These are phyloP conservation scores for Melierax canorus DNA, from an alignment of 2,113 vertebrate species.

Conservation along the genomic window DNA sequence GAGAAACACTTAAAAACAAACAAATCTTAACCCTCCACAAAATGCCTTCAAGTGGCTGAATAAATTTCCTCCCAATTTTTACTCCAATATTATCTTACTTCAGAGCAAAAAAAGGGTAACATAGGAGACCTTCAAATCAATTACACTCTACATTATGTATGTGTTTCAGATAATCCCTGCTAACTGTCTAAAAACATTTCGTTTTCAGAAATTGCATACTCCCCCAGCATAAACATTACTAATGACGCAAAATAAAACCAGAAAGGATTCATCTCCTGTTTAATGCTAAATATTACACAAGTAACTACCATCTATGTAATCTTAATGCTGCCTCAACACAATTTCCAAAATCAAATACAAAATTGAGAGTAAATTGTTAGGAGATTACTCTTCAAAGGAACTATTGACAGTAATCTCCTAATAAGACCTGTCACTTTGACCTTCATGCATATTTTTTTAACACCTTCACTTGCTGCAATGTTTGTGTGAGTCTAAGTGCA, in stretches of 20 bases:
- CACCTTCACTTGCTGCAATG: conserved; percentile 1
- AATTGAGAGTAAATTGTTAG: conserved; percentile 48
- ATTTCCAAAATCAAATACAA: not conserved
- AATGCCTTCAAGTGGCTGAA: conserved; percentile 14
- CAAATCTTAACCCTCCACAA: not conserved
- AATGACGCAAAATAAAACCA: conserved; percentile 24
- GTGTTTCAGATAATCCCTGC: conserved; percentile 11
- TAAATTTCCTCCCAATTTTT: conserved; percentile 10
- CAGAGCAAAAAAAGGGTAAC: not conserved
- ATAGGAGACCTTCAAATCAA: not conserved
- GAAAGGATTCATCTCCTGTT: conserved; percentile 3
- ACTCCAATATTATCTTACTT: not conserved
- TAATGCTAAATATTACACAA: conserved; percentile 34
- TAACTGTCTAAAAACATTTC: conserved; percentile 27
- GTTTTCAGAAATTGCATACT: conserved; percentile 46
- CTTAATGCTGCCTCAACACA: conserved; percentile 7
- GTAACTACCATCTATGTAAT: conserved; percentile 2
- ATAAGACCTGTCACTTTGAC: conserved; percentile 12
- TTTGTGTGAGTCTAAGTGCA: not conserved
- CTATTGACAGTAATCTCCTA: not conserved
- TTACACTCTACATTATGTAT: conserved; percentile 14
- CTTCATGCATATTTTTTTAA: not conserved
- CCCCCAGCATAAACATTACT: conserved; percentile 17
- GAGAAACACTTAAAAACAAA: conserved; percentile 11
- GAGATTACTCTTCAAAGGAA: conserved; percentile 34